phyloP scores from a whole-genome alignment of 2,797 vertebrate species.

The Sardinella longiceps region DNA sequence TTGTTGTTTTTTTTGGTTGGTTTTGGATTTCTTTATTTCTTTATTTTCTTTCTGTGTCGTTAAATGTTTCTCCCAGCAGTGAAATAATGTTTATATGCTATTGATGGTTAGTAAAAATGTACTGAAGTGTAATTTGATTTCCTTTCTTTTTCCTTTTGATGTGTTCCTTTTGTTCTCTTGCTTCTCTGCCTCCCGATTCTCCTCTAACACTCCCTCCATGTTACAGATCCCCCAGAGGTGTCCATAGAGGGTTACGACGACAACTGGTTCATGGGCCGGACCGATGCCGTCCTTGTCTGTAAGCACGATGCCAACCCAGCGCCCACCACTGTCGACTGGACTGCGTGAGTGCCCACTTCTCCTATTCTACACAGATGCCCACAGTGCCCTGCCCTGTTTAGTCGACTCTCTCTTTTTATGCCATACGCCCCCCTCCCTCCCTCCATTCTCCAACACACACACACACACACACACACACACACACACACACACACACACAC shows the following conservation, averaged over 20 bases:
- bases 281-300: constrained; percentile 73
- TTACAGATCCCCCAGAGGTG: constrained; percentile 78
- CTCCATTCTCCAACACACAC: neutral
- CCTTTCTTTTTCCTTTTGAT: neutral
- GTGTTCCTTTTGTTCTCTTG: neutral
- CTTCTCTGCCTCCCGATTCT: constrained; percentile 9
- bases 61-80: neutral
- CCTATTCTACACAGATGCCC: too few species aligned
- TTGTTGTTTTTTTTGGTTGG: neutral
- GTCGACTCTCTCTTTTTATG: too few species aligned
- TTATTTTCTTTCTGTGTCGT: neutral
- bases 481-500: neutral
- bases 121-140: neutral
- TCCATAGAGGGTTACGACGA: constrained; percentile 82
- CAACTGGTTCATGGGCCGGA: constrained; percentile 85
- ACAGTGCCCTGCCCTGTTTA: constrained; percentile 58
- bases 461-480: constrained; percentile 22
- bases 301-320: constrained; percentile 76
- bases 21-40: neutral
- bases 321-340: constrained; percentile 77
- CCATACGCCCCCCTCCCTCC: too few species aligned
- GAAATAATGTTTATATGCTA: neutral
- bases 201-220: neutral
- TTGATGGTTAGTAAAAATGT: neutral
- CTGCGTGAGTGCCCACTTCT: constrained; percentile 72